A percentile compares a stretch with the other conserved stretches of the same genome.
Conservation (phyloP, 2,797 vertebrate genomes). For the Notolepis coatsorum region DNA sequence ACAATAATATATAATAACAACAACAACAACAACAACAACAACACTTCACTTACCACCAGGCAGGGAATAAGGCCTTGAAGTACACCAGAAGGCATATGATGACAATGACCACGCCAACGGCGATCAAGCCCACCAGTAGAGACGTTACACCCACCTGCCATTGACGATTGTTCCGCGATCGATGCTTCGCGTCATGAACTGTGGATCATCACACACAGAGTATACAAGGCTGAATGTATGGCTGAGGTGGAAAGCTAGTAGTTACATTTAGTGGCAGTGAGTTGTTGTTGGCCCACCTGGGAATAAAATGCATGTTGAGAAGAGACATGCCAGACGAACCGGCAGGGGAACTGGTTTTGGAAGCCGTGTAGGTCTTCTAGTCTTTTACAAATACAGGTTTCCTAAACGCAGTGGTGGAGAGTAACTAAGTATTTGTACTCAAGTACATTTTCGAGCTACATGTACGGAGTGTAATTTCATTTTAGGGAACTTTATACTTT, state of each 20-base stretch:
- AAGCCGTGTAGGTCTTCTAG: too few relatives aligned
- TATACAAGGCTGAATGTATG: background rate
- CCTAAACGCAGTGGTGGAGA: too few relatives aligned
- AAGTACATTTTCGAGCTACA: background rate
- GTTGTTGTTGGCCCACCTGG: too few relatives aligned
- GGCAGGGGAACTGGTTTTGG: too few relatives aligned
- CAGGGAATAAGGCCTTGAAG: constrained; percentile 77
- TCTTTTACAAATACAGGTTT: too few relatives aligned
- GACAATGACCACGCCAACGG: constrained; percentile 84
- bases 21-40: too few relatives aligned
- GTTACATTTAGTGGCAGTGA: background rate
- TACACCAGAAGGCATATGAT: constrained; percentile 83
- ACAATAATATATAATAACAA: background rate
- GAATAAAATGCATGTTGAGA: too few relatives aligned
- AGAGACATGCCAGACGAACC: too few relatives aligned
- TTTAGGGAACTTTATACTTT: too few relatives aligned
- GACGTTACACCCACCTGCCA: constrained; percentile 86
- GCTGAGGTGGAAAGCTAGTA: background rate
- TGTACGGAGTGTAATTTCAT: too few relatives aligned
- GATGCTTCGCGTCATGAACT: too few relatives aligned
- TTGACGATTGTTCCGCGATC: constrained; percentile 18
- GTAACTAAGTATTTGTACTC: too few relatives aligned
- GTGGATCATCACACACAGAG: constrained; percentile 34
- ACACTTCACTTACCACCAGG: constrained; percentile 79
- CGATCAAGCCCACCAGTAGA: constrained; percentile 90